These are phyloP conservation scores for Psilanteris sp. DNA, from an alignment of 1,140 invertebrate species.

Conservation along the genomic window DNA sequence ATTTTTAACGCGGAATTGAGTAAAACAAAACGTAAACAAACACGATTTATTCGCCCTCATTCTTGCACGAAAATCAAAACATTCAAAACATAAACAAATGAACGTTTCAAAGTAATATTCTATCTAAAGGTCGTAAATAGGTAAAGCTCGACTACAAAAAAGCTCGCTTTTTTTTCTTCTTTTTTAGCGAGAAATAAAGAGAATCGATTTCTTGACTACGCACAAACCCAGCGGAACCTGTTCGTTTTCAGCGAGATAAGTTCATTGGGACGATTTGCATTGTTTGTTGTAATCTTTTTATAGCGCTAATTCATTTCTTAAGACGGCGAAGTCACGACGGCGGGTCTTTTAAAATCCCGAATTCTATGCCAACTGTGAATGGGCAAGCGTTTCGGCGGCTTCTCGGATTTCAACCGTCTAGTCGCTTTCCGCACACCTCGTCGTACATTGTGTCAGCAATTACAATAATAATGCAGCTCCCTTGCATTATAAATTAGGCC, in stretches of 20 bases:
- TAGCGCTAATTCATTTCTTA: constrained; percentile 53
- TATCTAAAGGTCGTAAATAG: no score
- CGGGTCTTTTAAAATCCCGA: constrained; percentile 75
- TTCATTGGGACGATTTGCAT: constrained; percentile 15
- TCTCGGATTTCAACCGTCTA: constrained; percentile 79
- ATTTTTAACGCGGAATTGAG: no score
- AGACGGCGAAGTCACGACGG: constrained; percentile 63
- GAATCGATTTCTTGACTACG: no score
- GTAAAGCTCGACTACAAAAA: no score
- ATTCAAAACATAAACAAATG: no score
- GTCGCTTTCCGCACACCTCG: constrained; percentile 75
- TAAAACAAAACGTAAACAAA: no score
- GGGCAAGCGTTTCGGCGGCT: constrained; percentile 76
- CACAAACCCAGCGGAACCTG: constrained; percentile 27
- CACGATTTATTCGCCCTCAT: no score
- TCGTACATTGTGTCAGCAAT: constrained; percentile 37
- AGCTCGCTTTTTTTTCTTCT: no score
- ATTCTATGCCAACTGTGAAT: constrained; percentile 75
- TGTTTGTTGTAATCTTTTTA: constrained; percentile 38
- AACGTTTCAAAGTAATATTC: no score
- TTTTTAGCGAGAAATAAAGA: no score
- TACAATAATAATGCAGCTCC: constrained; percentile 45
- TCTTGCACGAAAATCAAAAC: no score
- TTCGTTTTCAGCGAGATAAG: constrained; percentile 8
- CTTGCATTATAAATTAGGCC: constrained; percentile 1